phyloP scores from a whole-genome alignment of 2,888 invertebrate genomes.

The Petrolisthes manimaculis region DNA sequence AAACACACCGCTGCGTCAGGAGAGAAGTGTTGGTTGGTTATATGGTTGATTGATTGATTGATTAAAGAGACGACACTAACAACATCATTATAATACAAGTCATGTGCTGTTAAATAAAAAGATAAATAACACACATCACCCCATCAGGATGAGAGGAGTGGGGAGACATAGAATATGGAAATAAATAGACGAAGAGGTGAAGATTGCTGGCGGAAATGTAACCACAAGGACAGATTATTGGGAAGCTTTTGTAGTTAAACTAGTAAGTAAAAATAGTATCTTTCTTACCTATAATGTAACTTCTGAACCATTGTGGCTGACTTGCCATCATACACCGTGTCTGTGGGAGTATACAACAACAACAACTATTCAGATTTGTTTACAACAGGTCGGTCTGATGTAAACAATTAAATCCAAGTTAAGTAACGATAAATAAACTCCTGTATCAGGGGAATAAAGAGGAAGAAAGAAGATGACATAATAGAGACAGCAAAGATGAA shows the following conservation, averaged over 20 bases:
- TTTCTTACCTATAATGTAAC: slow-evolving; percentile 47
- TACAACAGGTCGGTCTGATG: not conserved
- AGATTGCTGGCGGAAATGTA: not conserved
- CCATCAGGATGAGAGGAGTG: no score
- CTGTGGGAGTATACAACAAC: slow-evolving; percentile 13
- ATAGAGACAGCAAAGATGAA: no score
- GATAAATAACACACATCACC: no score
- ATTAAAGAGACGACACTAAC: not conserved
- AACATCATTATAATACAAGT: not conserved
- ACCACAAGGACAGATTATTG: not conserved
- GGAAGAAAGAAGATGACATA: no score
- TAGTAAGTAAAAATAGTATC: not conserved
- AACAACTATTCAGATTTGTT: not conserved
- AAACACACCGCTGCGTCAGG: slow-evolving; percentile 49
- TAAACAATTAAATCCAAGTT: slow-evolving; percentile 11
- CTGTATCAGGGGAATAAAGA: no score
- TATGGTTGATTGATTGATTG: not conserved
- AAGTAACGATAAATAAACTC: no score
- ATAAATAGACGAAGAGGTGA: not conserved
- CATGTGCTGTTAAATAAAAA: no score
- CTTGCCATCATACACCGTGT: slow-evolving; percentile 46
- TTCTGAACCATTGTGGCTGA: slow-evolving; percentile 43
- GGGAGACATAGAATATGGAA: not conserved
- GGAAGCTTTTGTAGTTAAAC: no score
- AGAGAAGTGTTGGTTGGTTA: not conserved